These are phyloP conservation scores for Cremastobaeus sp. DNA, from an alignment of 2,888 invertebrate species.

Conservation along the genomic window DNA sequence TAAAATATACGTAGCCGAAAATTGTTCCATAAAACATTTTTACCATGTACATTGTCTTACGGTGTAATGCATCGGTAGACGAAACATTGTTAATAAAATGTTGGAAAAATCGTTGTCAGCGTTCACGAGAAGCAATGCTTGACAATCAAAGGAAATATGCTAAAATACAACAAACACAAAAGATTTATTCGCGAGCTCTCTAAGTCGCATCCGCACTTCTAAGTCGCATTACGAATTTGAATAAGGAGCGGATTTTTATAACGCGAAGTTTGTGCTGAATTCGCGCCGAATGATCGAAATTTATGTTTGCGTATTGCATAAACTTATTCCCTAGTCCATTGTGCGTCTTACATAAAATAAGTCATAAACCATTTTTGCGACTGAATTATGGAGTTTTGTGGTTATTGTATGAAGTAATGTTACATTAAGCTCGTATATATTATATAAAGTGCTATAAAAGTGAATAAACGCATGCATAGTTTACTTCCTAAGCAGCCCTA, in stretches of 20 bases:
- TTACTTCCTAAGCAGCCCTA: constrained; percentile 14
- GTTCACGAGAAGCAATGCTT: too few relatives aligned
- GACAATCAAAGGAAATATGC: background rate
- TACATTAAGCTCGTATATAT: constrained; percentile 40
- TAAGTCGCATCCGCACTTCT: background rate
- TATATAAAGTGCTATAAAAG: constrained; percentile 43
- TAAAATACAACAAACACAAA: background rate
- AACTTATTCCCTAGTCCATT: constrained; percentile 18
- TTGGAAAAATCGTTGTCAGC: background rate
- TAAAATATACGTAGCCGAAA: constrained; percentile 49
- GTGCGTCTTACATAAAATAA: constrained; percentile 30
- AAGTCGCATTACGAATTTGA: constrained; percentile 13
- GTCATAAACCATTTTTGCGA: constrained; percentile 30
- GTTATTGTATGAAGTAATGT: constrained; percentile 31
- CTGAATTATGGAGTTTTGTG: constrained; percentile 24
- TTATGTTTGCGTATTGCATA: constrained; percentile 32
- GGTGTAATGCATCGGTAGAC: constrained; percentile 26
- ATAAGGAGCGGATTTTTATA: constrained; percentile 23
- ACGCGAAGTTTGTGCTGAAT: constrained; percentile 17
- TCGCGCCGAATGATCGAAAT: constrained; percentile 31
- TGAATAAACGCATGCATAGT: constrained; percentile 36
- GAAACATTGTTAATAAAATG: constrained; percentile 16
- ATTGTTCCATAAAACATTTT: constrained; percentile 40
- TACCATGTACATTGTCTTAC: constrained; percentile 32
- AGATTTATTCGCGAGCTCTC: too few relatives aligned